Evolutionary conservation across 1,140 invertebrate genomes (phyloP).

Genomic region (Pogonomyrmex californicus): DNA sequence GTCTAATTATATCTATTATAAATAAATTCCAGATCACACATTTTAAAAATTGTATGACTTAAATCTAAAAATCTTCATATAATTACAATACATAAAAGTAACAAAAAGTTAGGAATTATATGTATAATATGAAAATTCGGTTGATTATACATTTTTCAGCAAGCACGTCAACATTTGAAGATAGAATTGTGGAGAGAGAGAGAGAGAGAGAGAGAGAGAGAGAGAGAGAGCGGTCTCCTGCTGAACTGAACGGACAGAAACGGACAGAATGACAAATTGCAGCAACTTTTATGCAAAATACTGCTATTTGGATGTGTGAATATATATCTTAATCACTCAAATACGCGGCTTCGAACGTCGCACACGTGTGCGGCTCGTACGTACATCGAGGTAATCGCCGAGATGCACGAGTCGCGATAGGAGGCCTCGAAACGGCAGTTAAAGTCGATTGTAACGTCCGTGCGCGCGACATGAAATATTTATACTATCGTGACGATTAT

Average conservation of each 20-base stretch:
- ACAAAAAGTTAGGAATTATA: background rate
- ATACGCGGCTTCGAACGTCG: background rate
- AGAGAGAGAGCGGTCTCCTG: background rate
- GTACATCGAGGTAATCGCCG: slow-evolving; percentile 51
- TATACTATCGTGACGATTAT: slow-evolving; percentile 45
- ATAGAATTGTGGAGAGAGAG: no score
- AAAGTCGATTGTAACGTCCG: slow-evolving; percentile 59
- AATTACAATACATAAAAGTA: background rate
- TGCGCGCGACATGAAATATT: slow-evolving; percentile 57
- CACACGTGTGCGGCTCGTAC: background rate
- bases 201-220: no score
- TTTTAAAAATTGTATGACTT: background rate
- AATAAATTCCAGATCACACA: background rate
- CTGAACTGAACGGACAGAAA: background rate
- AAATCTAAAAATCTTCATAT: background rate
- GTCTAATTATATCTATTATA: background rate
- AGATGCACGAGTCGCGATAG: slow-evolving; percentile 68
- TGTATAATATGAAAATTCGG: background rate
- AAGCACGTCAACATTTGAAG: background rate
- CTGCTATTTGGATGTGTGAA: slow-evolving; percentile 20
- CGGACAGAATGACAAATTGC: slow-evolving; percentile 36
- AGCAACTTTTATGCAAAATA: background rate
- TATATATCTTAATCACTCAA: slow-evolving; percentile 35
- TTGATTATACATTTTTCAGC: background rate
- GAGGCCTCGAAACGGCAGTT: slow-evolving; percentile 58